phyloP scores from a whole-genome alignment of 2,113 vertebrate species.

The Dipodomys ordii region DNA sequence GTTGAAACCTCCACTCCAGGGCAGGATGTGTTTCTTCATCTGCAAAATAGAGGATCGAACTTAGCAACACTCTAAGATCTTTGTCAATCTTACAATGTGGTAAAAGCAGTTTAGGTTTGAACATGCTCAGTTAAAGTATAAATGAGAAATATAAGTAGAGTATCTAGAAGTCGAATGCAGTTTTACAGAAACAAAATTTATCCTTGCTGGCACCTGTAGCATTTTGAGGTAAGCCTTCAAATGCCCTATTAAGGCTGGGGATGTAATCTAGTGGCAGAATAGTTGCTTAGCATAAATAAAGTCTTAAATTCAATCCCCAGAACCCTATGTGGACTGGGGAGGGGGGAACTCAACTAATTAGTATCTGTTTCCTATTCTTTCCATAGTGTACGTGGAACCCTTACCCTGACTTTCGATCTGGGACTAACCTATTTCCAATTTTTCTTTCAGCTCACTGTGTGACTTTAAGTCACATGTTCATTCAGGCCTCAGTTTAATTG shows the following conservation, averaged over 20 bases:
- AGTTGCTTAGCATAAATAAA: too few relatives aligned
- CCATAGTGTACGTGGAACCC: not conserved
- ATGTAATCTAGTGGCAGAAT: not conserved
- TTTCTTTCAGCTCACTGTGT: not conserved
- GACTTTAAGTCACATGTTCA: conserved; percentile 30
- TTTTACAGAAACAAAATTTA: conserved; percentile 20
- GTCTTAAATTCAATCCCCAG: not conserved
- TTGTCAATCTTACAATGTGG: conserved; percentile 9
- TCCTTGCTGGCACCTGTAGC: not conserved
- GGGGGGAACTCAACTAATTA: not conserved
- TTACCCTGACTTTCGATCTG: not conserved
- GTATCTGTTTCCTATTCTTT: not conserved
- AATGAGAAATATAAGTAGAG: not conserved
- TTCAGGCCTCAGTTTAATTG: conserved; percentile 33
- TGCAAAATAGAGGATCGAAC: not conserved
- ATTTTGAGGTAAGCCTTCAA: conserved; percentile 23
- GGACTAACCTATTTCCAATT: not conserved
- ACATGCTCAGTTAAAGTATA: not conserved
- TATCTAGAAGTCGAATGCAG: not conserved
- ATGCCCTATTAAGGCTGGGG: not conserved
- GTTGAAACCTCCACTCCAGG: not conserved
- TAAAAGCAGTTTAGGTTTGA: not conserved
- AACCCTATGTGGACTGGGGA: not conserved
- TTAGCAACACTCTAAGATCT: not conserved
- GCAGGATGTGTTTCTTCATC: not conserved